Evolutionary conservation across 2,888 invertebrate genomes (phyloP).

Genomic region (Brachypalpus laphriformis): DNA sequence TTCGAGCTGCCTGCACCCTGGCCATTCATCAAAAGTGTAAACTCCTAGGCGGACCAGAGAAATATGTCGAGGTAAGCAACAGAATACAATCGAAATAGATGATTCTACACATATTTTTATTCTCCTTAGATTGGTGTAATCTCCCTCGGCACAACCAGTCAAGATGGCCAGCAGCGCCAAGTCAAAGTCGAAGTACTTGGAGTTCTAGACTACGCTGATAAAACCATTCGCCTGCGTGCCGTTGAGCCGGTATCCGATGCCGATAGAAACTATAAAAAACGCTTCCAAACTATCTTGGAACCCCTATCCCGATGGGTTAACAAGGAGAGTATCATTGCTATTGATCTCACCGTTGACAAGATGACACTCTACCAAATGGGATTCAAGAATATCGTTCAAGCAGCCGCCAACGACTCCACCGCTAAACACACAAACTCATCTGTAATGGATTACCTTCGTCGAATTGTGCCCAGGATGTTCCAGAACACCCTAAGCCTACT

Average conservation of each 20-base stretch:
- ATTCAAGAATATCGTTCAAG: slow-evolving; percentile 90
- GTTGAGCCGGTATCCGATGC: slow-evolving; percentile 92
- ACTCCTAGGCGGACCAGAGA: slow-evolving; percentile 88
- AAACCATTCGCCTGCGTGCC: slow-evolving; percentile 90
- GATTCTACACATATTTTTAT: background rate
- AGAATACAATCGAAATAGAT: background rate
- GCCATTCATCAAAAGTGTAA: slow-evolving; percentile 91
- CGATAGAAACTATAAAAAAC: slow-evolving; percentile 90
- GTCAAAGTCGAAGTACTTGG: slow-evolving; percentile 95
- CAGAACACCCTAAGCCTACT: slow-evolving; percentile 92
- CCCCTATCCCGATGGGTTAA: slow-evolving; percentile 91
- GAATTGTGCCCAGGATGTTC: slow-evolving; percentile 95
- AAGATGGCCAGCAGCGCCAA: slow-evolving; percentile 89
- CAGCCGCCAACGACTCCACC: slow-evolving; percentile 81
- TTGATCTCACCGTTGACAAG: slow-evolving; percentile 93
- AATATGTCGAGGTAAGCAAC: slow-evolving; percentile 85
- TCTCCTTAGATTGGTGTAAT: slow-evolving; percentile 88
- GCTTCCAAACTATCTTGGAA: slow-evolving; percentile 92
- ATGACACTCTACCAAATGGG: slow-evolving; percentile 90
- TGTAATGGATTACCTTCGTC: slow-evolving; percentile 93
- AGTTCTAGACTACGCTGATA: slow-evolving; percentile 89
- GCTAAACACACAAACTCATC: slow-evolving; percentile 87
- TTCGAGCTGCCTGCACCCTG: slow-evolving; percentile 90
- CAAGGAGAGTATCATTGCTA: slow-evolving; percentile 89
- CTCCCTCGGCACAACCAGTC: slow-evolving; percentile 93